Conservation (phyloP, 1,140 invertebrate genomes). For the Leguminivora glycinivorella region DNA sequence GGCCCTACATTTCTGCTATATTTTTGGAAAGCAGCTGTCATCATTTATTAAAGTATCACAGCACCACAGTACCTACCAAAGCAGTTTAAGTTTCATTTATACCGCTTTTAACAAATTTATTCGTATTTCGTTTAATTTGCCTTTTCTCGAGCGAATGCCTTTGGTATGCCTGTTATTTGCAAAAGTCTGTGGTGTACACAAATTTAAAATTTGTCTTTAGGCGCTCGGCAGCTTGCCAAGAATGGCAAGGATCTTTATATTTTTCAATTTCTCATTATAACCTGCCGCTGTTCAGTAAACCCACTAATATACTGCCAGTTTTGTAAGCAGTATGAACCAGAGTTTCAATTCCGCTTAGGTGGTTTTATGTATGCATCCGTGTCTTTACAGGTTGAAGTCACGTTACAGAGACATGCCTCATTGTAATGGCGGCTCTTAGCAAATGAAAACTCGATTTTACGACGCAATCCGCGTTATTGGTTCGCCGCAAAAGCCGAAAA, state of each 20-base stretch:
- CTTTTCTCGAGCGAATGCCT: background rate
- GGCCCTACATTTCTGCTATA: background rate
- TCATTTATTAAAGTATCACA: background rate
- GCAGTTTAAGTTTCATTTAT: too few species aligned
- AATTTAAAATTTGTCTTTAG: conserved; percentile 20
- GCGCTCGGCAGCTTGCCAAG: background rate
- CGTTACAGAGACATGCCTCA: conserved; percentile 45
- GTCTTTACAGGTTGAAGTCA: conserved; percentile 38
- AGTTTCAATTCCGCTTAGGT: background rate
- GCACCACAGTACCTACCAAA: background rate
- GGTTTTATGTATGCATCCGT: background rate
- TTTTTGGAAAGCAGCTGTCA: background rate
- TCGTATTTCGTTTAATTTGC: too few species aligned
- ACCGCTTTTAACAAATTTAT: too few species aligned
- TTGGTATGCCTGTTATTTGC: background rate
- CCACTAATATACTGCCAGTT: background rate
- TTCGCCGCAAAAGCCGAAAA: conserved; percentile 44
- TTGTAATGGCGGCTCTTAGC: conserved; percentile 59
- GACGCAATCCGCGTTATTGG: conserved; percentile 62
- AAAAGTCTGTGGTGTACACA: background rate
- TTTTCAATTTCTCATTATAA: conserved; percentile 27
- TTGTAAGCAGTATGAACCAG: background rate
- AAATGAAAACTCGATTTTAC: conserved; percentile 69
- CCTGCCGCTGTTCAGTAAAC: conserved; percentile 1
- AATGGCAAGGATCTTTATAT: conserved; percentile 23